Percentiles rank a stretch among this genome's conserved stretches.
These are phyloP conservation scores for Escarpia spicata DNA, from an alignment of 2,888 invertebrate species.

Conservation along the genomic window DNA sequence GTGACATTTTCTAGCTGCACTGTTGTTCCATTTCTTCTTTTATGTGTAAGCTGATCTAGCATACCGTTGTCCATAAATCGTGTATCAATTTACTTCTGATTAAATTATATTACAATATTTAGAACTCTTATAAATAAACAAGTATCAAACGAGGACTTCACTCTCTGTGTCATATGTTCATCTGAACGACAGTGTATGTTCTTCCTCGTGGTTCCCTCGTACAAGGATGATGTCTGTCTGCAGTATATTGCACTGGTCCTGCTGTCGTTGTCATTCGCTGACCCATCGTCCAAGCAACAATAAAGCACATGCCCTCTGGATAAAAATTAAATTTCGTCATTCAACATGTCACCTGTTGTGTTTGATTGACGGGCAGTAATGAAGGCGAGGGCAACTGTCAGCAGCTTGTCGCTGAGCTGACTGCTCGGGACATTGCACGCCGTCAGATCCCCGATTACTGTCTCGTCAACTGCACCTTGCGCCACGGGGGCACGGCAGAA, in stretches of 20 bases:
- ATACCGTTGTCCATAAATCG: too few species aligned
- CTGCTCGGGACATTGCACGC: too few species aligned
- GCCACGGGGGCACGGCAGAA: neutral
- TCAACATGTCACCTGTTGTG: neutral
- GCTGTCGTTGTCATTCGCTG: too few species aligned
- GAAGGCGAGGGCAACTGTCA: neutral
- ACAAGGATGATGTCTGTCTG: too few species aligned
- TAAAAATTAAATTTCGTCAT: neutral
- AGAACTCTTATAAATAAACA: neutral
- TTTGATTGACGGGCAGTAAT: neutral
- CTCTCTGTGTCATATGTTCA: neutral
- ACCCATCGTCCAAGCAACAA: too few species aligned
- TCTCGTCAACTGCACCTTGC: neutral
- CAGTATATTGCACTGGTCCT: too few species aligned
- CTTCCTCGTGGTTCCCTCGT: too few species aligned
- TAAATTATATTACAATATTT: neutral
- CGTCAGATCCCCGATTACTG: neutral
- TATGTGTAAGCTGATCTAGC: too few species aligned
- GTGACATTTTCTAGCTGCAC: too few species aligned
- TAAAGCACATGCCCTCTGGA: neutral
- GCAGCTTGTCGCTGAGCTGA: neutral
- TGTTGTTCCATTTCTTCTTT: too few species aligned
- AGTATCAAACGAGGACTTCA: neutral
- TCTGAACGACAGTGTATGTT: too few species aligned
- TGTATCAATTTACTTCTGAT: too few species aligned